Percentiles rank a stretch among this genome's conserved stretches.
phyloP scores from a whole-genome alignment of 2,888 invertebrate species.

The Spodoptera exigua region DNA sequence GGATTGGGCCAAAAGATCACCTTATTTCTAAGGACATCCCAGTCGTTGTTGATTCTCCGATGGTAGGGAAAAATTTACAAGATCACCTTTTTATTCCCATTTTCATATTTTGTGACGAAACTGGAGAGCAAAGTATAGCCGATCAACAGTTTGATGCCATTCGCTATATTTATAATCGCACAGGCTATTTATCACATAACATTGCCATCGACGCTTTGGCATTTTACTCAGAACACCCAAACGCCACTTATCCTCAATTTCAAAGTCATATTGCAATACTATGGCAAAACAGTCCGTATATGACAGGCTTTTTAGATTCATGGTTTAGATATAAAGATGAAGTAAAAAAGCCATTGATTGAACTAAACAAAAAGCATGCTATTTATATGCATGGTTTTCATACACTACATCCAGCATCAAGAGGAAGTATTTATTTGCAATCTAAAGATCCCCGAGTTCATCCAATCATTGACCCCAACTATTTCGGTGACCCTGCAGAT shows the following conservation, averaged over 20 bases:
- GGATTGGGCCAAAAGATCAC: conserved; percentile 82
- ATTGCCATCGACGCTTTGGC: conserved; percentile 87
- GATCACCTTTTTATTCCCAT: conserved; percentile 84
- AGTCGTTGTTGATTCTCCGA: conserved; percentile 77
- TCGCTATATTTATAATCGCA: conserved; percentile 84
- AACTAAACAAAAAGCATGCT: conserved; percentile 65
- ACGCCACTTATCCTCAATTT: conserved; percentile 71
- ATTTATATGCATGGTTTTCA: conserved; percentile 69
- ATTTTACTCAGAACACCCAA: conserved; percentile 66
- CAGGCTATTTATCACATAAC: conserved; percentile 83
- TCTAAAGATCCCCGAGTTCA: conserved; percentile 81
- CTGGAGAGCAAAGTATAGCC: conserved; percentile 62
- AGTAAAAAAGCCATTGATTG: conserved; percentile 31
- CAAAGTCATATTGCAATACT: conserved; percentile 65
- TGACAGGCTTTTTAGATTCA: conserved; percentile 8
- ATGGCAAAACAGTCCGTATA: conserved; percentile 68
- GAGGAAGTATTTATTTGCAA: conserved; percentile 88
- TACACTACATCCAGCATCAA: conserved; percentile 85
- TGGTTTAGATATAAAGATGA: conserved; percentile 58
- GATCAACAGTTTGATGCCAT: conserved; percentile 71
- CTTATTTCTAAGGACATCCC: conserved; percentile 75
- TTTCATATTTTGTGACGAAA: conserved; percentile 69
- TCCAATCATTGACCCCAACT: too few species aligned
- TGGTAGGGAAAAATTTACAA: conserved; percentile 87
- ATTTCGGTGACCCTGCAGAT: too few species aligned